Conservation (phyloP, 2,797 vertebrate species). For the Octomys mimax region DNA sequence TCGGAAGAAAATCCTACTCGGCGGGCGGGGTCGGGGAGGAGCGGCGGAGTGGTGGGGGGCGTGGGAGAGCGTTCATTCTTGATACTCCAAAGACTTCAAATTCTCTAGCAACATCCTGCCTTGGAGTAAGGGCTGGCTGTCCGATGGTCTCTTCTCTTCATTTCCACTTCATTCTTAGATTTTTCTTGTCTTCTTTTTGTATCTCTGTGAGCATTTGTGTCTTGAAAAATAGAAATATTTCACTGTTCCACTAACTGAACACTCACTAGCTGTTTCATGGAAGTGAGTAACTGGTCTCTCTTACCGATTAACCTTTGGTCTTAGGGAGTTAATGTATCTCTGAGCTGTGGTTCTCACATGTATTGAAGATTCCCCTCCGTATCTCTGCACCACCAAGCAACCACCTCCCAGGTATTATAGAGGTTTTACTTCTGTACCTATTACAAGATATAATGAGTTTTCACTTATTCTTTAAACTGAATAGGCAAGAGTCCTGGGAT, state of each 20-base stretch:
- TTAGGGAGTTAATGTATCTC: background rate
- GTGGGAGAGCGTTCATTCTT: background rate
- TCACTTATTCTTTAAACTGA: background rate
- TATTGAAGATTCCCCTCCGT: no score
- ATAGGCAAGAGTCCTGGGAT: background rate
- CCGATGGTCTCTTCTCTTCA: no score
- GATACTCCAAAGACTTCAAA: background rate
- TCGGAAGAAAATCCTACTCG: no score
- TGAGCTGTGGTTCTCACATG: background rate
- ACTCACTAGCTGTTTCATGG: background rate
- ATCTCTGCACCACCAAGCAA: background rate
- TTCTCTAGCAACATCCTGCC: background rate
- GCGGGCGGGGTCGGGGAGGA: no score
- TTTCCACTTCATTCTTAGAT: background rate
- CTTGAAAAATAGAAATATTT: background rate
- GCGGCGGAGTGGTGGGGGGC: no score
- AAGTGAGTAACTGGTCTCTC: background rate
- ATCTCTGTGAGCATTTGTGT: background rate
- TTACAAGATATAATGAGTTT: no score
- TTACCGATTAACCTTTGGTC: background rate
- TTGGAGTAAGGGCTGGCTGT: background rate
- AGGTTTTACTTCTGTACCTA: background rate
- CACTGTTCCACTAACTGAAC: background rate
- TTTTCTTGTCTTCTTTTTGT: background rate
- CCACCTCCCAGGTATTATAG: background rate